Base-by-base conservation (phyloP, 2,888 invertebrate genomes). In the Leptodirus hochenwartii region DNA sequence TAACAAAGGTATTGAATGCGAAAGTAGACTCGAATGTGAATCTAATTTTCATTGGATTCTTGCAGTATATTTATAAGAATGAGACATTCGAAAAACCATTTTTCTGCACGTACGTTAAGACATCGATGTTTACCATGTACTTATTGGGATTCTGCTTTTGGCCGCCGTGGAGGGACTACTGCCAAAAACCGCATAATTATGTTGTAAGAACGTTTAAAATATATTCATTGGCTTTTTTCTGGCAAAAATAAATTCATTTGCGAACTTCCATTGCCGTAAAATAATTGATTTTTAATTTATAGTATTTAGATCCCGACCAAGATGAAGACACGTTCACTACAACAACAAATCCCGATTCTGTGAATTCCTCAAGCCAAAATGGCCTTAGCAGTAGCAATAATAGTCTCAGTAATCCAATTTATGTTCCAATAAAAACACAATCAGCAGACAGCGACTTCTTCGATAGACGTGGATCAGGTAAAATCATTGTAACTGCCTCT, bases 51-150 rank as follows among this genome's bases (percentile, higher is more conserved):
- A 17, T 27, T 35, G 17, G 25, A 25, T 48, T 37, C 46, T 69
- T 70, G 33, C 62, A 91, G 90, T 82, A 77, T 54, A 68, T 87
- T 38, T 85, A 85, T 52, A 64, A 66, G 45, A 76, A 85, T 58
- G 79, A 81, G 50, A 68, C 80, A 35, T 82, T 78, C 49, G 75
- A 87, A 47, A 87, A 93, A 49, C 95, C 96, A 28, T 95, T 93
- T 59, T 87, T 96, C 57, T 81, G 80, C 45, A 90, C 93, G 12
- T 96, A 95, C 56, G 64, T 91, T 36, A 90, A 93, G 58, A 90
- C 90, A 33, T 88, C 87, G 20, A 72, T 95, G 71, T 85, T 96
- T 47, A 76, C 84, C 34, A 60, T 95, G 38, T 96, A 95, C 57
- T 65, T 96, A 41, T 55, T 88, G 44, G 80, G 91, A 24, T 73